Percentiles rank a stretch among this genome's conserved stretches.
Conservation (phyloP, 2,888 invertebrate genomes). For the Sinelater perroti region DNA sequence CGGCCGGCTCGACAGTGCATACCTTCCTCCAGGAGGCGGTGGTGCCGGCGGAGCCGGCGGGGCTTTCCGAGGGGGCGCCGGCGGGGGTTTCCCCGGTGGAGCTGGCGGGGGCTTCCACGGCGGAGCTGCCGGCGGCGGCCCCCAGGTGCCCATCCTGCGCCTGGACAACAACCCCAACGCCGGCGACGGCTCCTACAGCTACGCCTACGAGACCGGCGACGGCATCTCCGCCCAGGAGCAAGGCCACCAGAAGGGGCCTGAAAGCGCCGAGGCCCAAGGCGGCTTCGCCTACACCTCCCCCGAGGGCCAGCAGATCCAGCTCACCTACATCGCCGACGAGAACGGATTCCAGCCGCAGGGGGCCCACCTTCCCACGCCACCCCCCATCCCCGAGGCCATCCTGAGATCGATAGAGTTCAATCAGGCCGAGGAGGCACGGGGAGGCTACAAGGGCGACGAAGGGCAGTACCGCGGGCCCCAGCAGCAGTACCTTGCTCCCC, state of each 20-base stretch:
- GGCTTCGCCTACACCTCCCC: conserved; percentile 53
- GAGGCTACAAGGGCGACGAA: conserved; percentile 48
- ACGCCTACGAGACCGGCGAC: conserved; percentile 46
- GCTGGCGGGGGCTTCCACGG: conserved; percentile 9
- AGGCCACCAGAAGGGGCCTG: conserved; percentile 41
- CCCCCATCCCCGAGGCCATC: conserved; percentile 69
- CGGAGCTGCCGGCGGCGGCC: conserved; percentile 8
- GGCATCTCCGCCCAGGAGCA: conserved; percentile 51
- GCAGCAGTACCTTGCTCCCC: conserved; percentile 42
- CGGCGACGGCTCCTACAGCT: conserved; percentile 48
- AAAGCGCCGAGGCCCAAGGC: conserved; percentile 49
- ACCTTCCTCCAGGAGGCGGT: conserved; percentile 32
- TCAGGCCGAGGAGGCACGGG: conserved; percentile 44
- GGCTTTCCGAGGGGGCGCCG: conserved; percentile 27
- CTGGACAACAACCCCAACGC: conserved; percentile 49
- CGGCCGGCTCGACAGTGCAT: conserved; percentile 47
- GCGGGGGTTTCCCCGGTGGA: conserved; percentile 8
- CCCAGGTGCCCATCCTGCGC: conserved; percentile 40
- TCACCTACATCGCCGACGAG: conserved; percentile 50
- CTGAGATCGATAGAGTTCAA: conserved; percentile 47
- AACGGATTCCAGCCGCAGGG: conserved; percentile 52
- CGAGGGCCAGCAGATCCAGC: conserved; percentile 47
- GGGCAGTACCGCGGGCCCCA: conserved; percentile 43
- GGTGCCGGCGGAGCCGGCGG: conserved; percentile 19
- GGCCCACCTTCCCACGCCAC: conserved; percentile 64